Evolutionary conservation across 2,113 vertebrate species (phyloP).

Genomic region (Thomomys bottae): DNA sequence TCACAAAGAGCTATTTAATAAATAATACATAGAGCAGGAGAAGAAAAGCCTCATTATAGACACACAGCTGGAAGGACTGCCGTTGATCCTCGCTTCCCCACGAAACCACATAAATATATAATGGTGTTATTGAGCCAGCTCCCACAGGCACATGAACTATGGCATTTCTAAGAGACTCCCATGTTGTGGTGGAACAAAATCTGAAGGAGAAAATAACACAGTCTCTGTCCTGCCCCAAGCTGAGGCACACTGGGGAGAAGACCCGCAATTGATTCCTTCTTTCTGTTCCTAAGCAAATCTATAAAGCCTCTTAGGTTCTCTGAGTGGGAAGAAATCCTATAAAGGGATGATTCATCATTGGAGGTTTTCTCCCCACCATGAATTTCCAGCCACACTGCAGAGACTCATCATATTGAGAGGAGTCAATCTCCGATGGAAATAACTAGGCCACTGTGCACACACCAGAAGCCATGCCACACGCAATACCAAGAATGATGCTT

Average conservation of each 20-base stretch:
- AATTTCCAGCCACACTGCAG: neutral
- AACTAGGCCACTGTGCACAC: neutral
- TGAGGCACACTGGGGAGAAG: neutral
- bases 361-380: neutral
- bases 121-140: constrained; percentile 47
- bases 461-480: neutral
- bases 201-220: constrained; percentile 20
- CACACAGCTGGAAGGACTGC: constrained; percentile 33
- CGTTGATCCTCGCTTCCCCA: constrained; percentile 53
- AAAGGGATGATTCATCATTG: neutral
- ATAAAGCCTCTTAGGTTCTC: neutral
- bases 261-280: neutral
- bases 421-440: neutral
- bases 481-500: neutral
- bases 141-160: neutral
- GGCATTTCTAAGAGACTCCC: constrained; percentile 6
- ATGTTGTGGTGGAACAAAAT: neutral
- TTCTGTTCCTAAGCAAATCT: constrained; percentile 16
- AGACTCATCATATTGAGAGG: neutral
- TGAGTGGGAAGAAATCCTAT: neutral
- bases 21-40: constrained; percentile 57
- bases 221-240: neutral
- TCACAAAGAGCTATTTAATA: constrained; percentile 58
- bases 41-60: constrained; percentile 45
- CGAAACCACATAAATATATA: constrained; percentile 65